These are phyloP conservation scores for Pterocles gutturalis DNA, from an alignment of 2,113 vertebrate genomes.

Conservation along the genomic window DNA sequence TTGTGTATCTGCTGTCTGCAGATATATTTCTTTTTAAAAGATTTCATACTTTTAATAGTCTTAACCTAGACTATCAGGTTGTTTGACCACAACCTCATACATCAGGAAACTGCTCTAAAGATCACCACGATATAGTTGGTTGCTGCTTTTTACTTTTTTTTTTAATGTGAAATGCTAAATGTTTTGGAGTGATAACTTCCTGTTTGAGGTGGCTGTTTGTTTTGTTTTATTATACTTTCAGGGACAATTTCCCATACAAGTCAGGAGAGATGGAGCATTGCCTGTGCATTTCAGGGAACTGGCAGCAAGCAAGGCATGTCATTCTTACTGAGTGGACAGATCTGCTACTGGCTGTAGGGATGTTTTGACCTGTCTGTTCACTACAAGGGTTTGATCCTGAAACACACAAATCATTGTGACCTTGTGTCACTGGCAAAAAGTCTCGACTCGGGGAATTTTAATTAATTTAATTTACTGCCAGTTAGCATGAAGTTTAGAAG, in stretches of 20 bases:
- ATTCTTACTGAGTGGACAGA: background rate
- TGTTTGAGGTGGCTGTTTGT: background rate
- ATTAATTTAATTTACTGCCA: background rate
- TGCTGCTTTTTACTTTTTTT: background rate
- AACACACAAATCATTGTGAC: accelerated
- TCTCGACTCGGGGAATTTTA: background rate
- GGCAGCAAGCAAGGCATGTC: background rate
- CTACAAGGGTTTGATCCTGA: background rate
- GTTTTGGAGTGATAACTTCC: background rate
- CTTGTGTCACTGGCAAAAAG: background rate
- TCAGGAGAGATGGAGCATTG: background rate
- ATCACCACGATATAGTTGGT: background rate
- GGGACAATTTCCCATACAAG: background rate
- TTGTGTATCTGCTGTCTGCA: background rate
- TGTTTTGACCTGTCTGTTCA: accelerated
- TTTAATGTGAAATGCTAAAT: background rate
- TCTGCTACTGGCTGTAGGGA: background rate
- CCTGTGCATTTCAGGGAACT: background rate
- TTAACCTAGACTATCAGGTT: background rate
- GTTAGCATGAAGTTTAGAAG: background rate
- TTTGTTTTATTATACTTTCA: background rate
- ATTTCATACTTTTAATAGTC: background rate
- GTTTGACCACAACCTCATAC: background rate
- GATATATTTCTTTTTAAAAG: background rate
- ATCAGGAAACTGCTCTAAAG: background rate